Conservation (phyloP, 2,797 vertebrate genomes). For the Hydrocynus forskahlii region DNA sequence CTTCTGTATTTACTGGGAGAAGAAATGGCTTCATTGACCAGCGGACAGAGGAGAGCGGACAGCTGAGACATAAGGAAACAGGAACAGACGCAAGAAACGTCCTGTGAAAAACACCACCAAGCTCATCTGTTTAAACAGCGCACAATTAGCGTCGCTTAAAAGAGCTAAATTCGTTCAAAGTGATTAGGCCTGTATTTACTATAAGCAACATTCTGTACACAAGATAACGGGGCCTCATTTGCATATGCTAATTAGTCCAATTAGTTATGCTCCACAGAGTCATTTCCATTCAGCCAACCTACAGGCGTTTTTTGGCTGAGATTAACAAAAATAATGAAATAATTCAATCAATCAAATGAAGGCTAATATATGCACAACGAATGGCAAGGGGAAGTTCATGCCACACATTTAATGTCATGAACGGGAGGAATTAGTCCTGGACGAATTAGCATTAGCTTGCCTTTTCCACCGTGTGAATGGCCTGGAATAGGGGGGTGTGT, state of each 20-base stretch:
- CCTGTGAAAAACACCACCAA: conserved; percentile 49
- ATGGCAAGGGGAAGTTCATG: conserved; percentile 67
- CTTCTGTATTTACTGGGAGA: not conserved
- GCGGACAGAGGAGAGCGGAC: not conserved
- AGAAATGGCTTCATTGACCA: not conserved
- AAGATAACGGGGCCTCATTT: conserved; percentile 77
- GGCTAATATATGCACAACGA: conserved; percentile 77
- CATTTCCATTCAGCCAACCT: conserved; percentile 76
- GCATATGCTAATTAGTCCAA: conserved; percentile 81
- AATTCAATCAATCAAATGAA: conserved; percentile 81
- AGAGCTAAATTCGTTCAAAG: conserved; percentile 76
- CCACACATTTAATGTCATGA: conserved; percentile 72
- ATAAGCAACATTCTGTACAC: conserved; percentile 78
- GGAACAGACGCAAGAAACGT: conserved; percentile 23
- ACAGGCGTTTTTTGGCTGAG: conserved; percentile 63
- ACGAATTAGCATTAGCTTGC: conserved; percentile 53
- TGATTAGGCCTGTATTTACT: conserved; percentile 79
- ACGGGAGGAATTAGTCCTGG: conserved; percentile 65
- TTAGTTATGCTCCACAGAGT: conserved; percentile 75
- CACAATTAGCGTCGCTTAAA: conserved; percentile 76
- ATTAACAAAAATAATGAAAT: conserved; percentile 75
- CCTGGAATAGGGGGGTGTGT: not conserved
- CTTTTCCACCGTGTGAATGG: conserved; percentile 47
- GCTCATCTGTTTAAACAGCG: conserved; percentile 74
- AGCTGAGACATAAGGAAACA: conserved; percentile 14